Conservation (phyloP, 2,113 vertebrate species). For the Pseudopipra pipra region DNA sequence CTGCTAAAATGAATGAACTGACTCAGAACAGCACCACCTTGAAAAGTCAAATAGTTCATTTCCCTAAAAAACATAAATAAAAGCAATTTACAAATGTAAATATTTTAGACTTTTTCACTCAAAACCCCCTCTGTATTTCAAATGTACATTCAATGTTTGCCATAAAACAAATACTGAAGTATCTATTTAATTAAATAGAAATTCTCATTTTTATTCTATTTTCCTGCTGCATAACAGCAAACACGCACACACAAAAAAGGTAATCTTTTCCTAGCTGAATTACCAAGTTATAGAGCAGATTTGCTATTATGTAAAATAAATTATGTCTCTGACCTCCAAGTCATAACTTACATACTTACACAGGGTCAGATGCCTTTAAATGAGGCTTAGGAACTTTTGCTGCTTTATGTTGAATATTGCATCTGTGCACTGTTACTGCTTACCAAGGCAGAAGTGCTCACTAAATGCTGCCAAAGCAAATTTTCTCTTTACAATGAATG, state of each 20-base stretch:
- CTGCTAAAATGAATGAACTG: neutral
- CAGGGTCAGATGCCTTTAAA: neutral
- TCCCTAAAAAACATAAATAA: neutral
- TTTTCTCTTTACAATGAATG: neutral
- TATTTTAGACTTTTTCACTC: neutral
- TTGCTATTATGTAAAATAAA: neutral
- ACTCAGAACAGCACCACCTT: neutral
- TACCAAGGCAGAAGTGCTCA: neutral
- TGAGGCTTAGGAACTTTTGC: neutral
- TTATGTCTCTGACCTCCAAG: neutral
- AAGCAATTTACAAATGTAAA: neutral
- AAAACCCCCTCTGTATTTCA: neutral
- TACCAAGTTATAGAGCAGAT: neutral
- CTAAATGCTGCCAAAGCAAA: neutral
- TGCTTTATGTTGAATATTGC: neutral
- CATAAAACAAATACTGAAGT: neutral
- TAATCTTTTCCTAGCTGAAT: neutral
- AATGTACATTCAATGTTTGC: neutral
- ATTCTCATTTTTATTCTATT: neutral
- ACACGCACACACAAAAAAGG: neutral
- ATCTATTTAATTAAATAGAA: neutral
- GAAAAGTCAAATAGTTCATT: neutral
- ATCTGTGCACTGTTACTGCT: neutral
- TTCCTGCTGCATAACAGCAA: neutral
- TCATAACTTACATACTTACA: neutral